phyloP scores from a whole-genome alignment of 2,113 vertebrate species.

The Micromys minutus region DNA sequence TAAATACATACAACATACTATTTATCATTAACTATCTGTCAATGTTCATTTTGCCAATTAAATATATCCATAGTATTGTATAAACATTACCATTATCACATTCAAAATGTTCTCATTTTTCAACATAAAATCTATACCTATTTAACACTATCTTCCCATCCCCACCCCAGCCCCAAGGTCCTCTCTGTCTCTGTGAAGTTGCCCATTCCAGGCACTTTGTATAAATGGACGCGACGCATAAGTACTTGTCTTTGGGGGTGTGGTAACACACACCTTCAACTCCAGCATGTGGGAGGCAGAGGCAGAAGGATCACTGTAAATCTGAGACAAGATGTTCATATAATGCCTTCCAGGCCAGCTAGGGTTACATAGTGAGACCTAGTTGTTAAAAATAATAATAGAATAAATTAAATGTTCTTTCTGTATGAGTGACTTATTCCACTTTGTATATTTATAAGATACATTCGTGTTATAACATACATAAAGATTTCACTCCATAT shows the following conservation, averaged over 20 bases:
- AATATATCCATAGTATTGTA: background rate
- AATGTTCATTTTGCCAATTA: background rate
- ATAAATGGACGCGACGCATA: background rate
- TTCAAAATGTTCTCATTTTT: background rate
- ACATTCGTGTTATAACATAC: background rate
- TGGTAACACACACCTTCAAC: background rate
- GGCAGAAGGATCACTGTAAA: background rate
- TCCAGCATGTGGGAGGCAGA: background rate
- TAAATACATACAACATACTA: background rate
- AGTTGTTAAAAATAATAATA: background rate
- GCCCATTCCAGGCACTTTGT: background rate
- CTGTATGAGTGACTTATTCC: background rate
- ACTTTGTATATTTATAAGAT: background rate
- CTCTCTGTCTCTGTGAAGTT: background rate
- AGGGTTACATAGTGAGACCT: background rate
- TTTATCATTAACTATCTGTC: background rate
- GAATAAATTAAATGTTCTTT: background rate
- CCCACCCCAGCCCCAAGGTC: no score
- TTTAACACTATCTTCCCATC: background rate
- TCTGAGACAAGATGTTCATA: background rate
- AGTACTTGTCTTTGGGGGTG: background rate
- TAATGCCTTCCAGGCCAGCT: background rate
- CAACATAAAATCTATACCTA: background rate
- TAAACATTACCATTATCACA: background rate
- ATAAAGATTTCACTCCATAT: background rate